Evolutionary conservation across 2,113 vertebrate species (phyloP).

Genomic region (Cochlearius cochlearius): DNA sequence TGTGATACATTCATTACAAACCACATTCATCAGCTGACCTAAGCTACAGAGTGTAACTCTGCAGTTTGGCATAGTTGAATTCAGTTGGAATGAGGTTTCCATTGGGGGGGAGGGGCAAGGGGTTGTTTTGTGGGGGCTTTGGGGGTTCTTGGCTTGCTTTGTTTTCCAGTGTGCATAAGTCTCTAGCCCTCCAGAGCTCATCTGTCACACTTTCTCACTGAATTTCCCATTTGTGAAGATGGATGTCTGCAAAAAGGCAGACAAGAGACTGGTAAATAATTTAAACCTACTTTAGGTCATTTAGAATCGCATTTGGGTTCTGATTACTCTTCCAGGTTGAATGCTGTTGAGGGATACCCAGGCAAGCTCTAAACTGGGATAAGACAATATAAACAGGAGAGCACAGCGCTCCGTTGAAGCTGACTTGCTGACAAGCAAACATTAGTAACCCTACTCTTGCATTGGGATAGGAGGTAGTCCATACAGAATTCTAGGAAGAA

Average conservation of each 20-base stretch:
- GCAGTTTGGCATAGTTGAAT: not conserved
- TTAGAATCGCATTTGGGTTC: not conserved
- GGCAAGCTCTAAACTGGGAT: not conserved
- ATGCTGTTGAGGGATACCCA: not conserved
- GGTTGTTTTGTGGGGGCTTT: not conserved
- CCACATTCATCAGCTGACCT: not conserved
- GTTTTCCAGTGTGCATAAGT: not conserved
- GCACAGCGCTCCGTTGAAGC: not conserved
- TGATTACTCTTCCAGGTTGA: not conserved
- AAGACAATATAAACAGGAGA: not conserved
- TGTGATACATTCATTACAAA: not conserved
- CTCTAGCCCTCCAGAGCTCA: not conserved
- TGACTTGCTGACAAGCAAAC: not conserved
- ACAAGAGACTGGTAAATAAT: not conserved
- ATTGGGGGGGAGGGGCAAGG: accelerated
- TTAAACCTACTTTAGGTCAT: not conserved
- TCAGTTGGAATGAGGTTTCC: not conserved
- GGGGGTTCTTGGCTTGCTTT: not conserved
- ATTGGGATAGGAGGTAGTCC: not conserved
- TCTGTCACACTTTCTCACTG: not conserved
- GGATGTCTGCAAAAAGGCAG: not conserved
- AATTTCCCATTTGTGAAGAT: not conserved
- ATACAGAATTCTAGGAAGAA: not conserved
- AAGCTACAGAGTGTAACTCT: not conserved
- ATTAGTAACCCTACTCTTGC: not conserved